Evolutionary conservation across 2,888 invertebrate species (phyloP), one percentile per base, ranked within the genome.

Genomic region (Phlogophora meticulosa): DNA sequence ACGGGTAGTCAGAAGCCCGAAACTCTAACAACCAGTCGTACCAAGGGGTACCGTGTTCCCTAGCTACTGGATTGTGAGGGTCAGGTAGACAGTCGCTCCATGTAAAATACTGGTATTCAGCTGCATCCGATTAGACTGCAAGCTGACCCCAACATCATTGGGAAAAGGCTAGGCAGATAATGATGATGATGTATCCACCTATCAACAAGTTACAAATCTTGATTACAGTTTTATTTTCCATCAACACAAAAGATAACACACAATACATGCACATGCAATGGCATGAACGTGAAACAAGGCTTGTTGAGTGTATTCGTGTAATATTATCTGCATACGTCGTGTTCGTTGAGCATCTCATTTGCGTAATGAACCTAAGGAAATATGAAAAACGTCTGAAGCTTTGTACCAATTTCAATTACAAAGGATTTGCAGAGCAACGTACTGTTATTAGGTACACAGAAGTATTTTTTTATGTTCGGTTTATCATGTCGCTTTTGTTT

Each of bases 321-420:
- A 64, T 76, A 72, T 57, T 79, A 79, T 79, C 69, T 45, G 34
- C 68, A 72, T 67, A 71, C 56, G 36, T 56, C 17, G 64, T 36
- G n/a, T 64, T 62, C 43, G 68, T 61, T 38, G 63, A 52, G 56
- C 69, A 63, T 69, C 66, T 80, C 68, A 78, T 78, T 76, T 78
- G 66, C 78, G 60, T 78, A 78, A 78, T 79, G 80, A 79, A 80
- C 68, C 80, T 69, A 75, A 76, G 68, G 62, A 72, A 72, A 63
- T 63, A 63, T 72, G 74, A 69, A 75, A 63, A 57, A 55, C 57
- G 59, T 59, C 60, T 52, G 24, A 17, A 55, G 49, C 58, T 72
- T 45, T 36, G 73, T 59, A 77, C 40, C 42, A 72, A 76, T 76
- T 77, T 76, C 67, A 72, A 76, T 78, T 76, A 78, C 78, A 77